Percentiles rank a stretch among this genome's conserved stretches.
These are phyloP conservation scores for Sinohyriopsis cumingii DNA, from an alignment of 2,888 invertebrate genomes.

Conservation along the genomic window DNA sequence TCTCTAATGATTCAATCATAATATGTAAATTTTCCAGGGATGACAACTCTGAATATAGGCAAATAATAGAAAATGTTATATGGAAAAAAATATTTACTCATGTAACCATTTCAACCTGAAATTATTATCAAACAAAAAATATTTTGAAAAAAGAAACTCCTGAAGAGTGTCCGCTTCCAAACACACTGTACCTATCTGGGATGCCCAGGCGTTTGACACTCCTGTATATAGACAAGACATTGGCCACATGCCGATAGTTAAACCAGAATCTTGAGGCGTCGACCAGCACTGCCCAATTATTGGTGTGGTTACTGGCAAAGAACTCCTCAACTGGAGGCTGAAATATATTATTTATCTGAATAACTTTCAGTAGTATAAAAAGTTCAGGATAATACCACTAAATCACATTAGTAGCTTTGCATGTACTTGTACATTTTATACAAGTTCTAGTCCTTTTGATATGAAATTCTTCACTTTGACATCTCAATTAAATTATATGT, in stretches of 20 bases:
- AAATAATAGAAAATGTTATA: no score
- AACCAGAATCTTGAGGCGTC: constrained; percentile 99
- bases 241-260: constrained; percentile 99
- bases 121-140: no score
- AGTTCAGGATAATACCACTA: background rate
- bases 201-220: constrained; percentile 99
- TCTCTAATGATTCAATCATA: no score
- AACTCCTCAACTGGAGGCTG: constrained; percentile 61
- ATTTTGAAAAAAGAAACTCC: no score
- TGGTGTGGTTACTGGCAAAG: constrained; percentile 82
- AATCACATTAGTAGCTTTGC: constrained; percentile 1
- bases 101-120: no score
- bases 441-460: no score
- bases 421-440: background rate
- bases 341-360: constrained; percentile 5
- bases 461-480: no score
- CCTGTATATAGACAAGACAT: constrained; percentile 97
- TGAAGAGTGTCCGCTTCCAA: background rate
- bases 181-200: constrained; percentile 81
- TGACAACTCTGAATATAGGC: no score
- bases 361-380: background rate
- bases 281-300: constrained; percentile 99
- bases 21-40: no score
- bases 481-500: no score
- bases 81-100: no score